Conservation (phyloP, 2,888 invertebrate genomes). For the Sphaerophoria taeniata region DNA sequence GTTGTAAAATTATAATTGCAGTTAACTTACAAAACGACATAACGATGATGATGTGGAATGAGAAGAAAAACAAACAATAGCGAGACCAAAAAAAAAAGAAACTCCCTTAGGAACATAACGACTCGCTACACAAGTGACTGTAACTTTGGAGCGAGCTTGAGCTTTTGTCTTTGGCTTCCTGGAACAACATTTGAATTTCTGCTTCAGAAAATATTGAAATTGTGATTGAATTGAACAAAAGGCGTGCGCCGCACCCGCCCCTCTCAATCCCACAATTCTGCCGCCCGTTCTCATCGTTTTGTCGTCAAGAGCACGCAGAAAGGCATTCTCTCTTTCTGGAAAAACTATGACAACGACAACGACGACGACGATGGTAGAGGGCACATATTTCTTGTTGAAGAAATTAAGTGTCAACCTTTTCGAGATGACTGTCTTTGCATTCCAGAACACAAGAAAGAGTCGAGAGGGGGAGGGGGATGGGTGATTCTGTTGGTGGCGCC, state of each 20-base stretch:
- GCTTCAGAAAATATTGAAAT: conserved; percentile 71
- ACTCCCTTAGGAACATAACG: conserved; percentile 40
- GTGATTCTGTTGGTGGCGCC: background rate
- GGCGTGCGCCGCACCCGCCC: conserved; percentile 27
- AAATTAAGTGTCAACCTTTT: conserved; percentile 65
- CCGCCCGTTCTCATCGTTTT: background rate
- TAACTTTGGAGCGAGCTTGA: conserved; percentile 23
- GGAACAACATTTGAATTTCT: conserved; percentile 73
- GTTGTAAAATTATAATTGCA: conserved; percentile 56
- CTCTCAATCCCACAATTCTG: background rate
- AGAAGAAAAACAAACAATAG: conserved; percentile 59
- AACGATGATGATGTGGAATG: conserved; percentile 13
- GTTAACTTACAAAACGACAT: conserved; percentile 14
- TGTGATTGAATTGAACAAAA: conserved; percentile 65
- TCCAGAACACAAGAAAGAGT: no score
- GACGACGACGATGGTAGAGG: background rate
- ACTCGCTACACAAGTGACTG: background rate
- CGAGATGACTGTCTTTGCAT: background rate
- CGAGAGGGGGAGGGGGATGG: no score
- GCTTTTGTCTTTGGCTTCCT: conserved; percentile 68
- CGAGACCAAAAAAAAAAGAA: background rate
- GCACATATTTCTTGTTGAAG: conserved; percentile 56
- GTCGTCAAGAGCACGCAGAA: background rate
- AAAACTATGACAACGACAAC: conserved; percentile 5
- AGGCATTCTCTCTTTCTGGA: background rate